Conservation (phyloP, 2,113 vertebrate species). For the Stictonetta naevosa region DNA sequence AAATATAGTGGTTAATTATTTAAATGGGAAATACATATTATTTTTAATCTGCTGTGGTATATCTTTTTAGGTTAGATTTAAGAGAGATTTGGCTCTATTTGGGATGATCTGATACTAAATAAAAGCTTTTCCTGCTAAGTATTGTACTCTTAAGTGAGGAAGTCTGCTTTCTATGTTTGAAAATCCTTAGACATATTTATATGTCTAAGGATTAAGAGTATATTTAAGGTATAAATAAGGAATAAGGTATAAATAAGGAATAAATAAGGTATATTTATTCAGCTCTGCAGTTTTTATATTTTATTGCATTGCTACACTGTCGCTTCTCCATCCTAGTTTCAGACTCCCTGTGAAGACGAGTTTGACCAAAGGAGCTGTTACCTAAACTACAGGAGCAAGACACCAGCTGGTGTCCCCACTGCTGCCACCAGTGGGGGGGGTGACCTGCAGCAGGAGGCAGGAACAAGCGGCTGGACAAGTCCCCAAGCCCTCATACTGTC, state of each 20-base stretch:
- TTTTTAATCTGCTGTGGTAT: not conserved
- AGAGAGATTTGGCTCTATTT: not conserved
- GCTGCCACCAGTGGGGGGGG: rapidly evolving
- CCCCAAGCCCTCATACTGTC: not conserved
- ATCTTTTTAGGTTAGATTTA: not conserved
- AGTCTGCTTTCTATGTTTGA: not conserved
- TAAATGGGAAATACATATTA: not conserved
- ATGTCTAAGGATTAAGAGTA: too few relatives aligned
- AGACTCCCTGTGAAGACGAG: not conserved
- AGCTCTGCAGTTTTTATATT: not conserved
- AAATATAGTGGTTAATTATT: not conserved
- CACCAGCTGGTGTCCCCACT: rapidly evolving
- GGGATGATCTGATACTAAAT: not conserved
- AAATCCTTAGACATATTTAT: not conserved
- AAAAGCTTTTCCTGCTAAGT: not conserved
- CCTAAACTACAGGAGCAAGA: not conserved
- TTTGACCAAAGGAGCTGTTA: not conserved
- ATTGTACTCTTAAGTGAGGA: not conserved
- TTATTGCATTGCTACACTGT: not conserved
- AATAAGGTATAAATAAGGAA: too few relatives aligned
- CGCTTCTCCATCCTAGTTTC: not conserved
- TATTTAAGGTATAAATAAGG: too few relatives aligned
- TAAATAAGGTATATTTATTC: not conserved
- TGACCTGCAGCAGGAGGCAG: not conserved
- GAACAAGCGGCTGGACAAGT: not conserved